These are phyloP conservation scores for Ifrita kowaldi DNA, from an alignment of 2,113 vertebrate genomes.

Conservation along the genomic window DNA sequence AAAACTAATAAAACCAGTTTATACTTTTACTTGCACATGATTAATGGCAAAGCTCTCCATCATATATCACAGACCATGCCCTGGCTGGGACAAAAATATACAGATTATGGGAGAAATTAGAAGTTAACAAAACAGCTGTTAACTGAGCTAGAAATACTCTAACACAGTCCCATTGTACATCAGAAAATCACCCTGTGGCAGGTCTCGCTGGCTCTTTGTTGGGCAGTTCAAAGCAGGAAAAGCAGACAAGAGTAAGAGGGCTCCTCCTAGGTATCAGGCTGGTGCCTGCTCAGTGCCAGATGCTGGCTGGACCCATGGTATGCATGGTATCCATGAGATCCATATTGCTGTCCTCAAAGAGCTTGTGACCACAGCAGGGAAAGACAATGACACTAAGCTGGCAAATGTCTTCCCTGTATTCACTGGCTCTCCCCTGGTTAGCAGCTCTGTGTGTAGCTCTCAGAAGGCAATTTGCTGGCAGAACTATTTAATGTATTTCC, in stretches of 20 bases:
- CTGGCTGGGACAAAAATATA: slow-evolving; percentile 54
- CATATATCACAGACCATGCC: slow-evolving; percentile 56
- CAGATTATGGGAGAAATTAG: slow-evolving; percentile 69
- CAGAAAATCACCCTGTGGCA: slow-evolving; percentile 31
- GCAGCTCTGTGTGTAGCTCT: neutral
- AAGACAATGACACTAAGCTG: neutral
- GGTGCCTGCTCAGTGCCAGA: neutral
- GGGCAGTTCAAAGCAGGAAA: neutral
- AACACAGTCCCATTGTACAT: slow-evolving; percentile 64
- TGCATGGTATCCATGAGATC: neutral
- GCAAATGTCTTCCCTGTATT: neutral
- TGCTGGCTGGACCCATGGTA: neutral
- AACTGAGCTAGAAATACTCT: slow-evolving; percentile 62
- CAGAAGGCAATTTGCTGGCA: neutral
- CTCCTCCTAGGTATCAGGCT: neutral
- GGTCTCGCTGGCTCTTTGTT: neutral
- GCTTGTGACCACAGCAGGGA: neutral
- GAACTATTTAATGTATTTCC: neutral
- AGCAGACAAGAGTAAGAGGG: neutral
- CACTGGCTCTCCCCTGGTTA: neutral
- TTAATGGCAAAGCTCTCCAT: slow-evolving; percentile 65
- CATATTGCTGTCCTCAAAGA: neutral
- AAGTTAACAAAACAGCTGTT: slow-evolving; percentile 73
- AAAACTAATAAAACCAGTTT: slow-evolving; percentile 62
- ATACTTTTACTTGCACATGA: slow-evolving; percentile 53